Evolutionary conservation across 2,797 vertebrate genomes (phyloP), one percentile per base, ranked within the genome.

Genomic region (Xyrichtys novacula): DNA sequence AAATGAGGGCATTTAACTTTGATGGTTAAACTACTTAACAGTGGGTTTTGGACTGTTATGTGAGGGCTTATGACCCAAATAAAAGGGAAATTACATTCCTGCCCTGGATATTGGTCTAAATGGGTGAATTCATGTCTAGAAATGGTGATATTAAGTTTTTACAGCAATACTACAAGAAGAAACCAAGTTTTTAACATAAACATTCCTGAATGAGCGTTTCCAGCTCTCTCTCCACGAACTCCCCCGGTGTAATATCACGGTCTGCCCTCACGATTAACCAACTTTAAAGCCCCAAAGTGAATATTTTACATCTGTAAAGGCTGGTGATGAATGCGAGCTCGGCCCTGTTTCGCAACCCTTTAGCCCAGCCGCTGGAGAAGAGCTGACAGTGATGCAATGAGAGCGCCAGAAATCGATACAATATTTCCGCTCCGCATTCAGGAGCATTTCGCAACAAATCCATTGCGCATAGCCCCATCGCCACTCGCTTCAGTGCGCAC

Each of bases 391-490:
- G 78, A 86, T 72, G 88, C 85, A 88, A 78, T 40, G 7, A 4
- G 80, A 80, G 80, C 63, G 72, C 78, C 75, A 76, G 25, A 81
- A 82, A 90, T 89, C 86, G 74, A 90, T 88, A 57, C 74, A 77
- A 77, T 79, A 50, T 86, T 90, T 91, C 83, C 88, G 88, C 74
- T 85, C 56, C 16, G 65, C 60, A 36, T 67, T 71, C 60, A n/a
- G 72, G 67, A 69, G 44, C 46, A 22, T 82, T 85, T 88, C 75
- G 80, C 87, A 83, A 88, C 83, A 31, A 29, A 80, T 49, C 74
- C 68, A 65, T 49, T 74, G 59, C 78, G 70, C 83, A 72, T 67
- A 0, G 50, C 54, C n/a, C n/a, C 50, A 3, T 12, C 56, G 34
- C 68, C 58, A 1, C 65, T 57, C 47, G 63, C 50, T 16, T 56